phyloP scores from a whole-genome alignment of 2,888 invertebrate genomes.

The Morinoia aosen region DNA sequence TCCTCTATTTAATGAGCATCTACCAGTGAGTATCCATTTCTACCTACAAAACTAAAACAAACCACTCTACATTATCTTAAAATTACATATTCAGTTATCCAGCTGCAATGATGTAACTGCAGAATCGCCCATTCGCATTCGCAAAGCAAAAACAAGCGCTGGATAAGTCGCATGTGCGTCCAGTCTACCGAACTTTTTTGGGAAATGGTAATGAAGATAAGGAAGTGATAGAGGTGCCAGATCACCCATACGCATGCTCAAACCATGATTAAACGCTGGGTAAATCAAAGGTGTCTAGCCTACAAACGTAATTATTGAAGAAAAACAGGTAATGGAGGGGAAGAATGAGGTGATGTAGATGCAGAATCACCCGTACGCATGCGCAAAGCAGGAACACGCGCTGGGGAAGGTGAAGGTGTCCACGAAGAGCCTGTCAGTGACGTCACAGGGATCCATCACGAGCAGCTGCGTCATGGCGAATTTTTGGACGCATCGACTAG shows the following conservation, averaged over 20 bases:
- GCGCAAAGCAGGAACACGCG: constrained; percentile 68
- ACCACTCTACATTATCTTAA: no score
- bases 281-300: no score
- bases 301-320: no score
- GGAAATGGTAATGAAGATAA: no score
- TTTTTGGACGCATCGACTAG: constrained; percentile 60
- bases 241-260: no score
- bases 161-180: neutral
- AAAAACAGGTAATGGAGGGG: no score
- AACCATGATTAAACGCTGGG: no score
- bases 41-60: no score
- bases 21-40: no score
- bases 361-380: neutral
- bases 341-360: neutral
- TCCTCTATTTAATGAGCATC: no score
- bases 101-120: neutral
- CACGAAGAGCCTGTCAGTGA: constrained; percentile 68
- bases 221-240: no score
- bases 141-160: neutral
- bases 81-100: neutral
- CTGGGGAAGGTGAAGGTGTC: constrained; percentile 69
- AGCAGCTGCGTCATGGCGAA: constrained; percentile 66
- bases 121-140: neutral
- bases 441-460: constrained; percentile 66
- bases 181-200: no score